Percentiles rank a stretch among this genome's conserved stretches.
Conservation (phyloP, 2,888 invertebrate species). For the Zygaena filipendulae region DNA sequence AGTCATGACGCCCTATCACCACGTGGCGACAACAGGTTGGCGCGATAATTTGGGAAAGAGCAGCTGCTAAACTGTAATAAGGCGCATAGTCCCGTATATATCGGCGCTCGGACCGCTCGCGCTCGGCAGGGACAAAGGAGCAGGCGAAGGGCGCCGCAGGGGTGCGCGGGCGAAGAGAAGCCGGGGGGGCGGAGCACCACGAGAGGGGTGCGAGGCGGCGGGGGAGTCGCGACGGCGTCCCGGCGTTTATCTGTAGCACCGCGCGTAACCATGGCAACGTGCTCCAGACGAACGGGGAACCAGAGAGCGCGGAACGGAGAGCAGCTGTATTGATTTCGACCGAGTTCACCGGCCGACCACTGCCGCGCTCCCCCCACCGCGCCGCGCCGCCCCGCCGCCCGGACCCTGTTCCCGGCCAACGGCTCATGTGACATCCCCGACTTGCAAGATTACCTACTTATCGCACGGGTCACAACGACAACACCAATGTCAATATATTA, state of each 20-base stretch:
- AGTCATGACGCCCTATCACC: no score
- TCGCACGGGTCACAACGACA: no score
- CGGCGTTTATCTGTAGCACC: conserved; percentile 29
- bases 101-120: no score
- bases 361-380: conserved; percentile 25
- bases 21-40: conserved; percentile 35
- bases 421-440: conserved; percentile 16
- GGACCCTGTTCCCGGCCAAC: conserved; percentile 11
- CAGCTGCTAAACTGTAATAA: conserved; percentile 21
- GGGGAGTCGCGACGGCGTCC: conserved; percentile 8
- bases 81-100: no score
- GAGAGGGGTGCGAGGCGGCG: conserved; percentile 8
- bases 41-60: conserved; percentile 18
- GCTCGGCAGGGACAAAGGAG: not conserved
- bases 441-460: no score
- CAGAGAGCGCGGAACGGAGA: conserved; percentile 52
- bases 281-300: conserved; percentile 48
- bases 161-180: conserved; percentile 12
- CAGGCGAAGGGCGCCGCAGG: conserved; percentile 2
- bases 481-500: no score
- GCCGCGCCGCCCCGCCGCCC: conserved; percentile 20
- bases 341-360: conserved; percentile 54
- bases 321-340: conserved; percentile 72
- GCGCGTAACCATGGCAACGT: conserved; percentile 56
- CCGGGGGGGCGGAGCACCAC: conserved; percentile 13